These are phyloP conservation scores for Dendrolimus punctatus DNA, from an alignment of 1,140 invertebrate genomes.

Conservation along the genomic window DNA sequence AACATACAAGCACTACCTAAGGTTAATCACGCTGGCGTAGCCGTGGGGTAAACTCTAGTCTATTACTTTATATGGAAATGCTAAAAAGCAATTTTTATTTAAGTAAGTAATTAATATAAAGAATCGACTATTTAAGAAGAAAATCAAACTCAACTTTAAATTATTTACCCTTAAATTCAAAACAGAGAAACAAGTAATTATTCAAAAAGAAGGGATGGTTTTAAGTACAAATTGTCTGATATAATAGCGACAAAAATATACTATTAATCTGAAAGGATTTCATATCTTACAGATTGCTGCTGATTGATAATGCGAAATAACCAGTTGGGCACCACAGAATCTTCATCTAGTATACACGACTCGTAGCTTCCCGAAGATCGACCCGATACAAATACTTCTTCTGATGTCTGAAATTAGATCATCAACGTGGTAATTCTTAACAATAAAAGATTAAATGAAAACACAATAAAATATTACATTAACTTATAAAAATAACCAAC, in stretches of 20 bases:
- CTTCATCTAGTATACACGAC: conserved; percentile 48
- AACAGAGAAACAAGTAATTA: too few species aligned
- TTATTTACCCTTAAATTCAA: too few species aligned
- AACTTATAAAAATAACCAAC: conserved; percentile 9
- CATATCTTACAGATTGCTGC: conserved; percentile 36
- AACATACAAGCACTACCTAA: too few species aligned
- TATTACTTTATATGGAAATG: too few species aligned
- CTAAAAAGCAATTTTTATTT: too few species aligned
- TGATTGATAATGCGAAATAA: conserved; percentile 48
- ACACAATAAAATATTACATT: background rate
- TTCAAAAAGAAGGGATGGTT: too few species aligned
- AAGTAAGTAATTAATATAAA: too few species aligned
- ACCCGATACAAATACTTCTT: conserved; percentile 51
- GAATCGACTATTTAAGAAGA: too few species aligned
- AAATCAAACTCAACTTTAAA: too few species aligned
- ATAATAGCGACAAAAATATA: background rate
- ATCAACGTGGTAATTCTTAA: conserved; percentile 3
- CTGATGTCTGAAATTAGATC: conserved; percentile 35
- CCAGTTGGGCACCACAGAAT: conserved; percentile 49
- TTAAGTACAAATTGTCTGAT: too few species aligned
- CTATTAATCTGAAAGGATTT: background rate
- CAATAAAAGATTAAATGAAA: background rate
- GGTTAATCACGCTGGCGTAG: too few species aligned
- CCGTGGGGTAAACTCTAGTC: too few species aligned
- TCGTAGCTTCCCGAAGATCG: conserved; percentile 50